Evolutionary conservation across 2,888 invertebrate genomes (phyloP), one percentile per base, ranked within the genome.

Genomic region (Odontocolon sp.): DNA sequence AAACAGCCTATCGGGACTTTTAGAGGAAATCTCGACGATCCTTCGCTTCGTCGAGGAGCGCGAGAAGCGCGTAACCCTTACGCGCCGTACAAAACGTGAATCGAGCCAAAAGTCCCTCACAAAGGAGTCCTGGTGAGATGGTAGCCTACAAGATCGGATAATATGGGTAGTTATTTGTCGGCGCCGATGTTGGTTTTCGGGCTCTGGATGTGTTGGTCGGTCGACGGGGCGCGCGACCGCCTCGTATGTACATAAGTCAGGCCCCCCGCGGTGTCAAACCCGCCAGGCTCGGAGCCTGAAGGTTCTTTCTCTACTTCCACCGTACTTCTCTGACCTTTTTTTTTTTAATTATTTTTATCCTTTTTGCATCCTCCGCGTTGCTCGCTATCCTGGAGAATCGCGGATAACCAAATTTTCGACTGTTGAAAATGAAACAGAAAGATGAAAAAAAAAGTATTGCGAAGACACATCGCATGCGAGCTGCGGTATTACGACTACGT

Each of bases 131-230:
- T 86, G 88, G 87, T 82, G 88, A 88, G 88, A 87, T 89, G 88
- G 89, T 89, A 90, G 89, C 89, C 85, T 87, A 84, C 87, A 86
- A 87, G 88, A 87, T 88, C 87, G 87, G 87, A 89, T 89, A 89
- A 90, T 88, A 87, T 86, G 87, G 87, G 88, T 88, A 88, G 88
- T 89, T 89, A 89, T 89, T 89, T 89, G 89, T 89, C 90, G 89
- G 88, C 89, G 86, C 87, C 87, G 87, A 89, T 89, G 89, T 90
- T 90, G 90, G 88, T 89, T 90, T 87, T 90, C 88, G 84, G 83
- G 82, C 50, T 50, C 31, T 45, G 56, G 54, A 76, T 67, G 61
- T 67, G 71, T 76, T 56, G 28, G 14, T 47, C 69, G 70, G 70
- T 66, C 76, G 63, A 64, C 66, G 66, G 63, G 61, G 71, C 76